phyloP scores from a whole-genome alignment of 2,888 invertebrate species.

The Aphidoletes aphidimyza region DNA sequence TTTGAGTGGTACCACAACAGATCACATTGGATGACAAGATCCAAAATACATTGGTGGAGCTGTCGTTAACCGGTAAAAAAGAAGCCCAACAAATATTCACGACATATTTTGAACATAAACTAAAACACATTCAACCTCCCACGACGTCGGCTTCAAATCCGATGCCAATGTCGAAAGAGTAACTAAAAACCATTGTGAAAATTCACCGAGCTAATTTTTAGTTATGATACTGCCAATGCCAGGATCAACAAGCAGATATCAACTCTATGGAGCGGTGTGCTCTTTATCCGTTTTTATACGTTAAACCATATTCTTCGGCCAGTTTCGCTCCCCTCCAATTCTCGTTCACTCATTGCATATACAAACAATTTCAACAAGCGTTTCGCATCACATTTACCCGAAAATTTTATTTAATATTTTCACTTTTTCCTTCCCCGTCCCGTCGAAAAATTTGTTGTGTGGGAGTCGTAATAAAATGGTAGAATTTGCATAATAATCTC shows the following conservation, averaged over 20 bases:
- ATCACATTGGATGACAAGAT: no score
- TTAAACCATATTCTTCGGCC: not conserved
- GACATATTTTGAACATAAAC: not conserved
- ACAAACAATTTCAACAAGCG: not conserved
- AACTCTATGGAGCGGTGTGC: not conserved
- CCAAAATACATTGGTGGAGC: no score
- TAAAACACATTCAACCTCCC: no score
- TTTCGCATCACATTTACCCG: not conserved
- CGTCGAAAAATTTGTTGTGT: slow-evolving; percentile 38
- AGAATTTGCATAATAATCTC: slow-evolving; percentile 51
- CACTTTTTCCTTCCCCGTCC: not conserved
- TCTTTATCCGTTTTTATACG: no score
- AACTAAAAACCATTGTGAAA: not conserved
- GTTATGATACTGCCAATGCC: slow-evolving; percentile 35
- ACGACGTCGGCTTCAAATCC: no score
- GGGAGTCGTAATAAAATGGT: slow-evolving; percentile 24
- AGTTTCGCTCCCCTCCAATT: no score
- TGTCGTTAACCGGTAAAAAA: not conserved
- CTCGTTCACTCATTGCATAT: not conserved
- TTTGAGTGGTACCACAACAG: no score
- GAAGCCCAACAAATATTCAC: not conserved
- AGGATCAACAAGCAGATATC: slow-evolving; percentile 44
- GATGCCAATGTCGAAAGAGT: not conserved
- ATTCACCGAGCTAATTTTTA: slow-evolving; percentile 1
- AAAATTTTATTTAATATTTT: slow-evolving; percentile 47